Evolutionary conservation across 2,113 vertebrate genomes (phyloP), one percentile per base, ranked within the genome.

Genomic region (Labeo rohita): DNA sequence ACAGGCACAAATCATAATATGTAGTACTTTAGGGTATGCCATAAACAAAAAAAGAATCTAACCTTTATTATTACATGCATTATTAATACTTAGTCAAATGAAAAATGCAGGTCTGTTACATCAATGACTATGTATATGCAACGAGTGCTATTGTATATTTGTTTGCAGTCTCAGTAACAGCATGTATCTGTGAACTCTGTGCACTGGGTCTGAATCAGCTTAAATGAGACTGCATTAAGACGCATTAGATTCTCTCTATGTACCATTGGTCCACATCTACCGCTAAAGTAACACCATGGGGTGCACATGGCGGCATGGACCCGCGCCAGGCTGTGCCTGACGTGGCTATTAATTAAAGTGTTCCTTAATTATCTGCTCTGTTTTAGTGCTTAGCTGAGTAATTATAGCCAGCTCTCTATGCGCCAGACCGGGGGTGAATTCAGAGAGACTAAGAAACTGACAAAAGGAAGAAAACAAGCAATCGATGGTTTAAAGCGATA

Each of bases 271-370:
- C 63, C 61, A 79, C 47, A 43, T 70, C 63, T 85, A 49, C 18
- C 72, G 76, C 72, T 63, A 65, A 59, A 84, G 39, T 28, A 75
- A 65, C 56, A 39, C 43, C 12, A 16, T 61, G 23, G 39, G 45
- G 43, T 28, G 39, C 56, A 66, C 73, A 21, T 76, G 61, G 56
- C 23, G 10, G 52, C 74, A 45, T 50, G 63, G 66, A 72, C 10
- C 52, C 3, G 16, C 18, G 83, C 68, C 87, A 85, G 47, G 5
- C 34, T 12, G 39, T 8, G 78, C 15, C 39, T 54, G 84, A 72
- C 70, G 34, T 65, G 59, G 73, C 23, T 77, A 89, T 89, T 89
- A 86, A 88, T 86, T 88, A 54, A 88, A 86, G 49, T 81, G 81
- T 84, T 84, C 68, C 50, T 88, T 89, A 85, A 84, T 84, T 73